These are phyloP conservation scores for Itoplectis maculator DNA, from an alignment of 2,888 invertebrate species.

Conservation along the genomic window DNA sequence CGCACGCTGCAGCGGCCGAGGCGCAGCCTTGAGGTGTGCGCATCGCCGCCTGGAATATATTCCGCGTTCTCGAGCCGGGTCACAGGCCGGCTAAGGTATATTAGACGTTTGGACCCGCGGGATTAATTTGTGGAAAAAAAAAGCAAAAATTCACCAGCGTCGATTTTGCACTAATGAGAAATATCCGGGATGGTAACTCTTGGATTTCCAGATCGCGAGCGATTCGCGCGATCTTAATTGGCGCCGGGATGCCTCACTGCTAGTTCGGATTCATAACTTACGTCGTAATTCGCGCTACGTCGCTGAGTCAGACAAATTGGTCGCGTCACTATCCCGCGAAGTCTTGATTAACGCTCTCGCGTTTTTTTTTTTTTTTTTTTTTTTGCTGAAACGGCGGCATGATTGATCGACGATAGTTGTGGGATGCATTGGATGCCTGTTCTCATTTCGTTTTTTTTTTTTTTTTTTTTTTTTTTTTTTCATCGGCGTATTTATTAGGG, in stretches of 20 bases:
- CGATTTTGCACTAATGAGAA: too few species aligned
- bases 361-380: too few species aligned
- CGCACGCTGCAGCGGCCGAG: conserved; percentile 19
- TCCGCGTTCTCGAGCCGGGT: conserved; percentile 39
- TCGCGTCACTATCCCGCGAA: background rate
- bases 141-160: too few species aligned
- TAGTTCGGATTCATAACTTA: background rate
- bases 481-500: background rate
- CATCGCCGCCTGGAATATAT: conserved; percentile 22
- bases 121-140: background rate
- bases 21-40: conserved; percentile 41
- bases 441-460: too few species aligned
- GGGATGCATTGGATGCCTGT: background rate
- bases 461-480: background rate
- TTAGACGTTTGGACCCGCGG: too few species aligned
- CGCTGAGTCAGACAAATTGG: background rate
- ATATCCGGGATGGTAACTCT: too few species aligned
- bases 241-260: background rate
- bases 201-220: too few species aligned
- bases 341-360: background rate
- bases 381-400: background rate
- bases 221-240: too few species aligned
- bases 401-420: background rate
- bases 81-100: too few species aligned
- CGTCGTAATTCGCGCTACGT: background rate